A percentile compares a stretch with the other conserved stretches of the same genome.
Evolutionary conservation across 2,797 vertebrate genomes (phyloP).

Genomic region (Pelodytes ibericus): DNA sequence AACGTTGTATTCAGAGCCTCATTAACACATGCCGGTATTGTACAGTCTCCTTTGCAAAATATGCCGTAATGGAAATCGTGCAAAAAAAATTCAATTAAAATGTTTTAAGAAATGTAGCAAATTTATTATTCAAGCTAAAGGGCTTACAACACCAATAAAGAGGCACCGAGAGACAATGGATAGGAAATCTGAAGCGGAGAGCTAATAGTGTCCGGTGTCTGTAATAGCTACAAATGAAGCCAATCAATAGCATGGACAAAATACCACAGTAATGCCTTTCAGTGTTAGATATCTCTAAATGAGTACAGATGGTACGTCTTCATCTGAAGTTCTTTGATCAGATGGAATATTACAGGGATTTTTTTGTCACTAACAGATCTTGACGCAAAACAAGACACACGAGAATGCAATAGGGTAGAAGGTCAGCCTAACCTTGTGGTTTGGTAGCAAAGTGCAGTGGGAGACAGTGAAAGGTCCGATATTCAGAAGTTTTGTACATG

Average conservation of each 20-base stretch:
- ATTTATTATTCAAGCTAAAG: conserved; percentile 38
- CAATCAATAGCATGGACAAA: conserved; percentile 79
- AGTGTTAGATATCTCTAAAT: conserved; percentile 79
- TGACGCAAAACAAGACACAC: conserved; percentile 62
- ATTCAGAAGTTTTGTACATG: conserved; percentile 78
- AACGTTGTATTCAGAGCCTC: too few species aligned
- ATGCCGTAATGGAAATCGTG: conserved; percentile 36
- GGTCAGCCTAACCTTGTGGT: conserved; percentile 87
- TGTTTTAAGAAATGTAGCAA: conserved; percentile 51
- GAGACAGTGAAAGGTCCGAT: conserved; percentile 73
- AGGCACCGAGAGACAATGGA: conserved; percentile 63
- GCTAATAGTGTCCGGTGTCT: conserved; percentile 70
- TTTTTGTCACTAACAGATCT: conserved; percentile 71
- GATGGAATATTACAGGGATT: conserved; percentile 78
- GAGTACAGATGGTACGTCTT: conserved; percentile 73
- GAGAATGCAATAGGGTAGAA: conserved; percentile 70
- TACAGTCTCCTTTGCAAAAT: conserved; percentile 20
- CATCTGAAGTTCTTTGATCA: conserved; percentile 74
- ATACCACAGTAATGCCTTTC: conserved; percentile 66
- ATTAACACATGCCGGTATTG: neutral
- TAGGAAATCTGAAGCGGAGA: conserved; percentile 69
- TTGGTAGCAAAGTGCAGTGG: conserved; percentile 77
- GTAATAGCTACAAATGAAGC: conserved; percentile 77
- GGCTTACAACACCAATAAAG: conserved; percentile 33
- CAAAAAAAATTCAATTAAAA: conserved; percentile 52